phyloP scores from a whole-genome alignment of 2,113 vertebrate genomes.

The Sinocyclocheilus anshuiensis region DNA sequence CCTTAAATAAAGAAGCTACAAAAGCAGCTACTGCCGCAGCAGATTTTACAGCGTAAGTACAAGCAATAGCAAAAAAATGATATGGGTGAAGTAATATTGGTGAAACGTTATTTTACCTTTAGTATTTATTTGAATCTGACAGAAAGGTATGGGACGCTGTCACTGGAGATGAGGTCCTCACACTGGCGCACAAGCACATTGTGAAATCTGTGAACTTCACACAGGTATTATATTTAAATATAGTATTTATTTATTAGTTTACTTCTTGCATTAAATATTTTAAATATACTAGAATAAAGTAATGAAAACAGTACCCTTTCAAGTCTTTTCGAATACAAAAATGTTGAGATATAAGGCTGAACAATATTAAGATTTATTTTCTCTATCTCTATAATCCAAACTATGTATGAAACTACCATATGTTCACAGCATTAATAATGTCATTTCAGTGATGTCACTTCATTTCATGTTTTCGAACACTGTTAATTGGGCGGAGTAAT shows the following conservation, averaged over 20 bases:
- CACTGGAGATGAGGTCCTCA: constrained; percentile 94
- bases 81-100: neutral
- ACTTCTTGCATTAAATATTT: too few relatives aligned
- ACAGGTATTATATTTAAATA: constrained; percentile 74
- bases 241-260: too few relatives aligned
- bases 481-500: neutral
- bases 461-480: neutral
- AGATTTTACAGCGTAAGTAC: constrained; percentile 97
- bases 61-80: neutral
- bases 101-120: neutral
- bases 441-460: neutral
- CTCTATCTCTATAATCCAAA: neutral
- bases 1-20: constrained; percentile 93
- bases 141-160: constrained; percentile 99
- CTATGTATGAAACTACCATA: neutral
- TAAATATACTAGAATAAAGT: too few relatives aligned
- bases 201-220: constrained; percentile 96
- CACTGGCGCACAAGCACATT: constrained; percentile 97
- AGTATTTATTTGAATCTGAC: constrained; percentile 58
- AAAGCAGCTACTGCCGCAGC: constrained; percentile 97
- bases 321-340: neutral
- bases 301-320: neutral
- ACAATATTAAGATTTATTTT: neutral
- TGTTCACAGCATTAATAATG: neutral
- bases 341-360: neutral